These are phyloP conservation scores for Cyclina sinensis DNA, from an alignment of 1,140 invertebrate species.

Conservation along the genomic window DNA sequence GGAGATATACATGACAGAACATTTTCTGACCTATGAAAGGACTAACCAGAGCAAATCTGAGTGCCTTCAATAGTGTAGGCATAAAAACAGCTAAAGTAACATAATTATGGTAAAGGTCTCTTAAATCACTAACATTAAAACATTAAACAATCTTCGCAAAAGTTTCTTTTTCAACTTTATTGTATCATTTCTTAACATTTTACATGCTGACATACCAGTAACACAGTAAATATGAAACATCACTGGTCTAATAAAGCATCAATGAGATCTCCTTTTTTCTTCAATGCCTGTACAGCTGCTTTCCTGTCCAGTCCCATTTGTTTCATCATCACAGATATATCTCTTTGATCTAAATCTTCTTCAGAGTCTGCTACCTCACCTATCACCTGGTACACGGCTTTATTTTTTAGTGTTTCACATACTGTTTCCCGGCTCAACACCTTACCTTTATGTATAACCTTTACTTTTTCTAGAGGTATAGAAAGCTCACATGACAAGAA, in stretches of 20 bases:
- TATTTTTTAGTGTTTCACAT: constrained; percentile 67
- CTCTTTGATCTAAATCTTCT: constrained; percentile 74
- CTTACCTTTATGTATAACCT: constrained; percentile 82
- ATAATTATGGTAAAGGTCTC: too few species aligned
- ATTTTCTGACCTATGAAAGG: too few species aligned
- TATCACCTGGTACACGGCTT: constrained; percentile 79
- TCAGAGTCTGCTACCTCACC: constrained; percentile 79
- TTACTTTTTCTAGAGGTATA: constrained; percentile 77
- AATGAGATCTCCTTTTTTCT: constrained; percentile 89
- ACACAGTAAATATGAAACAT: too few species aligned
- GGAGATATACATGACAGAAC: too few species aligned
- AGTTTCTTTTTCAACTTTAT: too few species aligned
- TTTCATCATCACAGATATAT: constrained; percentile 80
- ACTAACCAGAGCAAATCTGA: too few species aligned
- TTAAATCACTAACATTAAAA: too few species aligned
- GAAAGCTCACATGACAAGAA: constrained; percentile 67
- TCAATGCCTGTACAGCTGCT: constrained; percentile 75
- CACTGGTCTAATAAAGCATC: constrained; percentile 82
- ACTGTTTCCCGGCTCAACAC: constrained; percentile 71
- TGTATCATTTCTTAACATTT: too few species aligned
- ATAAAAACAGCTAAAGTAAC: too few species aligned
- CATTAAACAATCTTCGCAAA: too few species aligned
- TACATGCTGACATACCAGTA: too few species aligned
- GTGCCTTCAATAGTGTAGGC: too few species aligned
- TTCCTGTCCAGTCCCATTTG: constrained; percentile 79